These are phyloP conservation scores for Drosophila micromelanica DNA, from an alignment of 1,140 invertebrate genomes.

Conservation along the genomic window DNA sequence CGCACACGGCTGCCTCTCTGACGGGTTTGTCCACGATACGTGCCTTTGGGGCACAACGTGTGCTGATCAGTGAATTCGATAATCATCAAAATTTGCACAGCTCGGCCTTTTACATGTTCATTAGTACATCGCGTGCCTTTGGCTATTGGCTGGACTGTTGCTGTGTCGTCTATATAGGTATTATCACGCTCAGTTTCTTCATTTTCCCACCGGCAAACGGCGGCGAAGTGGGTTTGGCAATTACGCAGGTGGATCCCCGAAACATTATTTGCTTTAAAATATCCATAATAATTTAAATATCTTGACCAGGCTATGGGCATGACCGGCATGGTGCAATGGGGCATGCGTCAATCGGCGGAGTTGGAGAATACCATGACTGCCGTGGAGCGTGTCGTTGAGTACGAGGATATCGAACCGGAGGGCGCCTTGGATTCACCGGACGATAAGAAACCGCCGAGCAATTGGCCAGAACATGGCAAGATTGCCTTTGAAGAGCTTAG, in stretches of 20 bases:
- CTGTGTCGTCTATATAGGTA: constrained; percentile 89
- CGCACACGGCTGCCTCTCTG: constrained; percentile 94
- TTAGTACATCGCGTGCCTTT: constrained; percentile 88
- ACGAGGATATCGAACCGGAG: constrained; percentile 89
- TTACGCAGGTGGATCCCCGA: constrained; percentile 86
- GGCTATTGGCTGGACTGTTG: constrained; percentile 92
- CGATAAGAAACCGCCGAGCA: constrained; percentile 87
- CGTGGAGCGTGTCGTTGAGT: constrained; percentile 91
- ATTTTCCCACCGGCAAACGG: constrained; percentile 87
- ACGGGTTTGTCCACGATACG: constrained; percentile 96
- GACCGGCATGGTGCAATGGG: constrained; percentile 94
- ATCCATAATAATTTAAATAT: neutral
- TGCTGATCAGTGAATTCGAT: constrained; percentile 92
- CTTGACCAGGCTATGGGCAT: constrained; percentile 87
- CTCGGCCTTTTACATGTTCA: constrained; percentile 88
- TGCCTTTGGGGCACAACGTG: constrained; percentile 91
- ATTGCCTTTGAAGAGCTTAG: constrained; percentile 88
- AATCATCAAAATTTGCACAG: constrained; percentile 90
- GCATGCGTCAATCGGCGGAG: constrained; percentile 92
- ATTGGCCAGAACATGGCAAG: constrained; percentile 89
- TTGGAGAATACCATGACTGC: constrained; percentile 94
- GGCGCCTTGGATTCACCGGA: constrained; percentile 86
- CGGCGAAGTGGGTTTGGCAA: constrained; percentile 91
- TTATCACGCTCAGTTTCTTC: constrained; percentile 89
- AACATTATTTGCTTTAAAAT: neutral